These are phyloP conservation scores for Euphonia xanthogaster DNA, from an alignment of 2,797 vertebrate species.

Conservation along the genomic window DNA sequence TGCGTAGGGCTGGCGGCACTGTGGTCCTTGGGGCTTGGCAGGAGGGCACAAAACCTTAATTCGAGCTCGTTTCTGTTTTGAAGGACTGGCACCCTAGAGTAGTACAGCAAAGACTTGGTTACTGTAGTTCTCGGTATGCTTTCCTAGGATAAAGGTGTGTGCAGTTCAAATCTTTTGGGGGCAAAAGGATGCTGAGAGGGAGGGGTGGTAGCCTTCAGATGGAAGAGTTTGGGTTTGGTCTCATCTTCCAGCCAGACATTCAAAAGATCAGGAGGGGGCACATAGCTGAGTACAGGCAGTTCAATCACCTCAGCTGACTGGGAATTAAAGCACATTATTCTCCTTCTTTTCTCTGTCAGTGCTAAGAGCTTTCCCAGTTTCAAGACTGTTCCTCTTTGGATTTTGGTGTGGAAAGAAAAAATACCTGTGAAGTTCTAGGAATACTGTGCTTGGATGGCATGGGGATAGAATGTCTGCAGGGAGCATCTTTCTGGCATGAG, in stretches of 20 bases:
- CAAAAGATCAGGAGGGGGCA: background rate
- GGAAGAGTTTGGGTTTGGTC: background rate
- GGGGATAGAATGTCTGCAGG: background rate
- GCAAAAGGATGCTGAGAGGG: background rate
- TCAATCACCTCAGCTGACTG: background rate
- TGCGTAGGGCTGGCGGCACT: background rate
- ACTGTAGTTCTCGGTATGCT: background rate
- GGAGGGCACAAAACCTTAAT: background rate
- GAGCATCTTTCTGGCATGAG: background rate
- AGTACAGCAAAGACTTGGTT: background rate
- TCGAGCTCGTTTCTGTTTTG: background rate
- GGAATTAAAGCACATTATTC: background rate
- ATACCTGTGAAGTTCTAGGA: background rate
- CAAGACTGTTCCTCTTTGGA: background rate
- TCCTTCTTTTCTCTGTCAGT: background rate
- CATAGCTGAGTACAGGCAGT: background rate
- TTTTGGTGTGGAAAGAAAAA: background rate
- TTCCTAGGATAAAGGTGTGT: background rate
- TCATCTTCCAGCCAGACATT: background rate
- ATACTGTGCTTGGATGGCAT: background rate
- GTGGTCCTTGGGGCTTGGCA: background rate
- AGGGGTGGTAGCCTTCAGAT: background rate
- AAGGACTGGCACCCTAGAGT: background rate
- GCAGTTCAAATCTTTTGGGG: background rate
- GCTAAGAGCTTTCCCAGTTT: slow-evolving; percentile 9